Evolutionary conservation across 2,888 invertebrate species (phyloP).

Genomic region (Reticulitermes lucifugus): DNA sequence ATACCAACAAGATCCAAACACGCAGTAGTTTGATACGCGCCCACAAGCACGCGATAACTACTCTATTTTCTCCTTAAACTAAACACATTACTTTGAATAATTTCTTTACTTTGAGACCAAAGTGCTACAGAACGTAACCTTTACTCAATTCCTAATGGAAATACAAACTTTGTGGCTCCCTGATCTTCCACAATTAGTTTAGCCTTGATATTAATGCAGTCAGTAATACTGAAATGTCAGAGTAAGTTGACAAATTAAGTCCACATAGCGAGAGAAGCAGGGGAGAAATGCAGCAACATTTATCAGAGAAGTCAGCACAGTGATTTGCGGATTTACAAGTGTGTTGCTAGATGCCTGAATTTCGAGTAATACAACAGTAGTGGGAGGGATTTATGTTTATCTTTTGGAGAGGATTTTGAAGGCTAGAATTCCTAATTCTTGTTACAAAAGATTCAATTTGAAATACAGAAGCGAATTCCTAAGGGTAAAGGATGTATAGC

Average conservation of each 20-base stretch:
- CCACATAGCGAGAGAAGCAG: constrained; percentile 2
- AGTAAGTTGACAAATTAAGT: constrained; percentile 15
- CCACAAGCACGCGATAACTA: no score
- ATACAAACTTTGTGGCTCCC: not conserved
- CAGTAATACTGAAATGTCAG: not conserved
- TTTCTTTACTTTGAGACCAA: not conserved
- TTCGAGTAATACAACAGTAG: not conserved
- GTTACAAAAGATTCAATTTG: no score
- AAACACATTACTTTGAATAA: no score
- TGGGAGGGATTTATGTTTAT: not conserved
- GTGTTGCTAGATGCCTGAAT: not conserved
- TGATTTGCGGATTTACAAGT: constrained; percentile 23
- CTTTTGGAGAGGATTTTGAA: not conserved
- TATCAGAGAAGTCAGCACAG: constrained; percentile 13
- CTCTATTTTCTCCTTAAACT: no score
- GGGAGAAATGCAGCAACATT: not conserved
- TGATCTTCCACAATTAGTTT: not conserved
- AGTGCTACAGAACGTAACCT: not conserved
- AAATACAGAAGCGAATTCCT: no score
- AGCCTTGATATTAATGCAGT: not conserved
- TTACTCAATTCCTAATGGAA: not conserved
- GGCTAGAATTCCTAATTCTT: no score
- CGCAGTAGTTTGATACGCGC: no score
- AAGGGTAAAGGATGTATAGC: no score
- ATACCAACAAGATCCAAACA: no score